Evolutionary conservation across 2,113 vertebrate genomes (phyloP).

Genomic region (Mustelus asterias): DNA sequence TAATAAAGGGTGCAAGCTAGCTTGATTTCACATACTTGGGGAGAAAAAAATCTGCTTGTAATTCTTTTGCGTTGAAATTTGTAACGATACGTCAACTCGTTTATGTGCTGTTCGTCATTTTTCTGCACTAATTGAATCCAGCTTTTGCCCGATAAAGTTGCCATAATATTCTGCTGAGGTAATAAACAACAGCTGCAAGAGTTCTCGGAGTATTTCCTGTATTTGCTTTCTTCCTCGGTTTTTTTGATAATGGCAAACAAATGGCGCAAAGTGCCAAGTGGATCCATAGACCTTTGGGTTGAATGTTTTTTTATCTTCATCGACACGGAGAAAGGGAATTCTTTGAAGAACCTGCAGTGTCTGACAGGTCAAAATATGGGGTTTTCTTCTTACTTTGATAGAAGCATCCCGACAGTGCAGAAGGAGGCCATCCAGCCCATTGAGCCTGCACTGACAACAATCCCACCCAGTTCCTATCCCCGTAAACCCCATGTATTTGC

Average conservation of each 20-base stretch:
- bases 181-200: conserved; percentile 31
- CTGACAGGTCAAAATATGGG: conserved; percentile 10
- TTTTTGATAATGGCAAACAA: conserved; percentile 25
- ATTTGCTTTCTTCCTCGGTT: neutral
- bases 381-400: neutral
- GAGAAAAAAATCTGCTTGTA: neutral
- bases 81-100: neutral
- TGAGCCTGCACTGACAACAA: too few relatives aligned
- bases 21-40: neutral
- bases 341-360: neutral
- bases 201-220: neutral
- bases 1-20: neutral
- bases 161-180: neutral
- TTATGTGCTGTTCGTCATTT: conserved; percentile 21
- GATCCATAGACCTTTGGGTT: neutral
- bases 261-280: neutral
- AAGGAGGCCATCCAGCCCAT: too few relatives aligned
- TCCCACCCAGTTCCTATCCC: too few relatives aligned
- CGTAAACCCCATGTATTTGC: too few relatives aligned
- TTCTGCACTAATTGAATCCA: conserved; percentile 22
- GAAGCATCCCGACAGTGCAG: too few relatives aligned
- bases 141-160: neutral
- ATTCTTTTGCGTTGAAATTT: conserved; percentile 16
- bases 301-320: conserved; percentile 1
- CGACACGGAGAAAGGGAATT: neutral